phyloP scores from a whole-genome alignment of 2,797 vertebrate species.

The Syngnathus rostellatus region DNA sequence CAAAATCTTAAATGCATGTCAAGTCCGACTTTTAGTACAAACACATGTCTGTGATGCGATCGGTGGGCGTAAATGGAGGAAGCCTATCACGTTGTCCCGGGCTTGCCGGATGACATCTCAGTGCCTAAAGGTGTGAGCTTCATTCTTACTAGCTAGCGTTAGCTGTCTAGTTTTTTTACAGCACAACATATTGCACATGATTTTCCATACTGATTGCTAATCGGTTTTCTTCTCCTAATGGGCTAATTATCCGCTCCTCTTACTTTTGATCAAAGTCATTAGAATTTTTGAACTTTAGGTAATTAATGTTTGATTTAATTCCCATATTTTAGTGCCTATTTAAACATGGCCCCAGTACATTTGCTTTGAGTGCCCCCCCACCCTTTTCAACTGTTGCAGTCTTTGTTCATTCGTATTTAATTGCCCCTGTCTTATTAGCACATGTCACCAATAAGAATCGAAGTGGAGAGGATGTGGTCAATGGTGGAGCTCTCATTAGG shows the following conservation, averaged over 20 bases:
- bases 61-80: conserved; percentile 74
- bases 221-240: conserved; percentile 7
- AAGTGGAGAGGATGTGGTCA: conserved; percentile 48
- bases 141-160: conserved; percentile 40
- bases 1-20: conserved; percentile 48
- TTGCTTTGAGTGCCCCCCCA: conserved; percentile 1
- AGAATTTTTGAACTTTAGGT: neutral
- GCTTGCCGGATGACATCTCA: conserved; percentile 51
- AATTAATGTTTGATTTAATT: neutral
- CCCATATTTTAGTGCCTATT: neutral
- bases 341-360: neutral
- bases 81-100: conserved; percentile 61
- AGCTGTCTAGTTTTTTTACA: neutral
- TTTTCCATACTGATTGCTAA: neutral
- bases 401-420: conserved; percentile 43
- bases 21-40: conserved; percentile 59
- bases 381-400: conserved; percentile 15
- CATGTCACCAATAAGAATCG: conserved; percentile 54
- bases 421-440: conserved; percentile 52
- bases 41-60: conserved; percentile 66
- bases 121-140: conserved; percentile 58
- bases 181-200: neutral
- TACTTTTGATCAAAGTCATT: neutral
- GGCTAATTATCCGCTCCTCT: neutral
- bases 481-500: conserved; percentile 55